These are phyloP conservation scores for Buceros bicornis DNA, from an alignment of 2,797 vertebrate species.

Conservation along the genomic window DNA sequence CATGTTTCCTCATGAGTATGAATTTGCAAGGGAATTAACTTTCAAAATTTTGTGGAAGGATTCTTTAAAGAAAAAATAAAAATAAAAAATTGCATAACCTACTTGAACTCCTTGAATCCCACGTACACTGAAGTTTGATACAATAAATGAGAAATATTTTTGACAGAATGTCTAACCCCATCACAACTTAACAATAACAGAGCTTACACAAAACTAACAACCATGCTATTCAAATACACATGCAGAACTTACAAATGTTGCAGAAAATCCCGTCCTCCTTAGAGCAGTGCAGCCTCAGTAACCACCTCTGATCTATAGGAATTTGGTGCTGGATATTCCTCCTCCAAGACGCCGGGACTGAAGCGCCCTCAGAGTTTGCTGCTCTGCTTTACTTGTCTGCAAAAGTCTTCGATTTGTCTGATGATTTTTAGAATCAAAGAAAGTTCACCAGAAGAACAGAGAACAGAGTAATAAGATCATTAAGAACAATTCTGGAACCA, in stretches of 20 bases:
- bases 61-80: background rate
- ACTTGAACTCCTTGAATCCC: background rate
- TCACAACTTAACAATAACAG: background rate
- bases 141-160: background rate
- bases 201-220: background rate
- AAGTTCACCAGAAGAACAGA: conserved; percentile 23
- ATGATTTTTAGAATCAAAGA: conserved; percentile 33
- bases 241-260: conserved; percentile 55
- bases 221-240: background rate
- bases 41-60: background rate
- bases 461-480: conserved; percentile 45
- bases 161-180: background rate
- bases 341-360: background rate
- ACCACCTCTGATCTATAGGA: background rate
- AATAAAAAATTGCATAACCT: background rate
- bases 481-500: conserved; percentile 58
- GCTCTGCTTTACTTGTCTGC: conserved; percentile 21
- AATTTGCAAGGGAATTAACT: background rate
- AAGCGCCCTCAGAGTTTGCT: conserved; percentile 31
- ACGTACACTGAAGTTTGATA: background rate
- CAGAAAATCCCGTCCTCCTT: background rate
- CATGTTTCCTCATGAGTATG: background rate
- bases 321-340: background rate
- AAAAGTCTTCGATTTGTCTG: background rate
- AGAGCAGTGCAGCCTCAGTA: background rate